Evolutionary conservation across 2,113 vertebrate species (phyloP).

Genomic region (Corythoichthys haematopterus): DNA sequence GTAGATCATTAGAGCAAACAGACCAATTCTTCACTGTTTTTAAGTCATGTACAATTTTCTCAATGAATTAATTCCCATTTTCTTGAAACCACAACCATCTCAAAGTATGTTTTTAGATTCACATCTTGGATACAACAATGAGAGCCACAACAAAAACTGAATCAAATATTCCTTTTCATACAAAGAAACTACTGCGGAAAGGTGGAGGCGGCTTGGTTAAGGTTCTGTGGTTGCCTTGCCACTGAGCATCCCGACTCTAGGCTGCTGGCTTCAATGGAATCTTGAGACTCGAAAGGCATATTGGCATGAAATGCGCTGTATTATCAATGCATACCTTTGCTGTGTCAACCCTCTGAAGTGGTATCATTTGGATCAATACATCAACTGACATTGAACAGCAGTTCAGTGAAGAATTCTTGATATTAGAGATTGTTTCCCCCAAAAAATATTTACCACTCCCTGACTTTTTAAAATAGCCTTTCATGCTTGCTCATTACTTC

Average conservation of each 20-base stretch:
- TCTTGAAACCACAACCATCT: no score
- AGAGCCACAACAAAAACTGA: not conserved
- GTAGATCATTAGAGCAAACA: no score
- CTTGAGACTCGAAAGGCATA: not conserved
- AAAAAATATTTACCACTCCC: no score
- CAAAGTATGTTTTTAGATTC: no score
- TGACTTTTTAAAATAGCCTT: no score
- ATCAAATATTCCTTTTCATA: no score
- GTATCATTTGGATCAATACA: not conserved
- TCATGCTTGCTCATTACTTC: no score
- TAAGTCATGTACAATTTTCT: no score
- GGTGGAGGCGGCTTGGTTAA: not conserved
- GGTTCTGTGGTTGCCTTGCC: not conserved
- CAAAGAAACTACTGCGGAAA: not conserved
- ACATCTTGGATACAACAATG: no score
- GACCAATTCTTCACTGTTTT: no score
- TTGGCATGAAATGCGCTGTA: not conserved
- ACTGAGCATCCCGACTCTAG: not conserved
- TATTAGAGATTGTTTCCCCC: no score
- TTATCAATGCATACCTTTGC: not conserved
- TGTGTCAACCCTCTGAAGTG: not conserved
- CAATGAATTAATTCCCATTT: no score
- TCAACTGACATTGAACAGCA: not conserved
- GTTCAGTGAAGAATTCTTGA: not conserved
- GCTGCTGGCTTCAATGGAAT: not conserved